Base-by-base conservation (phyloP, 1,140 invertebrate species). In the Drosophila cardini region DNA sequence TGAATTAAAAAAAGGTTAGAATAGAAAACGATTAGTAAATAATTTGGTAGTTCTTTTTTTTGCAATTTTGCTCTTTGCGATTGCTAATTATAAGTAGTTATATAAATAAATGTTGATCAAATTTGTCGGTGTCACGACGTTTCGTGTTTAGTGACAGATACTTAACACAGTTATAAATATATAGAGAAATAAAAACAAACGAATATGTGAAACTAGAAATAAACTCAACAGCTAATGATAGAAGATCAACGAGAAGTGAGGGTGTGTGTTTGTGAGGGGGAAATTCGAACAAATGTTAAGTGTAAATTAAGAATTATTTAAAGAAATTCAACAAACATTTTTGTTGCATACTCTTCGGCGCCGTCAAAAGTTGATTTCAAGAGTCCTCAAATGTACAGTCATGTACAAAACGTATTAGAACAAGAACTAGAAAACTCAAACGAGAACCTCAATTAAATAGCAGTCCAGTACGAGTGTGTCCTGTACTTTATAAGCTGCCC, bases 11-110 rank as follows among this genome's bases (percentile, higher is more conserved):
- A 86, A 70, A 78, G 82, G 38, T 83, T 80, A 82, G 80, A 90
- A 80, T 84, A 89, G 85, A 89, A 82, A 87, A 90, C 71, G 80
- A 85, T 89, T 87, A 90, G 80, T 89, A 89, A 80, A 84, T 38
- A 89, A 89, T 89, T 87, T 77, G 52, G 62, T 70, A 63, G 68
- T 53, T 62, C n/a, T 43, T 30, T 67, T 68, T 56, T 63, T 80
- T 74, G 58, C 56, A 65, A 52, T 48, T 30, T 62, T 72, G 36
- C 64, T 42, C 40, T 48, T 72, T 62, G 67, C 55, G 70, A 82
- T 69, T 67, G 62, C 58, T 42, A 58, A 55, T 56, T 64, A 57
- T n/a, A n/a, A 26, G 5, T 26, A 26, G 21, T 26, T 61, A 45
- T 53, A 34, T 38, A 53, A 53, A 45, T 30, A 52, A 10, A 21